A percentile compares a stretch with the other conserved stretches of the same genome.
Evolutionary conservation across 2,888 invertebrate species (phyloP).

Genomic region (Plemyria rubiginata): DNA sequence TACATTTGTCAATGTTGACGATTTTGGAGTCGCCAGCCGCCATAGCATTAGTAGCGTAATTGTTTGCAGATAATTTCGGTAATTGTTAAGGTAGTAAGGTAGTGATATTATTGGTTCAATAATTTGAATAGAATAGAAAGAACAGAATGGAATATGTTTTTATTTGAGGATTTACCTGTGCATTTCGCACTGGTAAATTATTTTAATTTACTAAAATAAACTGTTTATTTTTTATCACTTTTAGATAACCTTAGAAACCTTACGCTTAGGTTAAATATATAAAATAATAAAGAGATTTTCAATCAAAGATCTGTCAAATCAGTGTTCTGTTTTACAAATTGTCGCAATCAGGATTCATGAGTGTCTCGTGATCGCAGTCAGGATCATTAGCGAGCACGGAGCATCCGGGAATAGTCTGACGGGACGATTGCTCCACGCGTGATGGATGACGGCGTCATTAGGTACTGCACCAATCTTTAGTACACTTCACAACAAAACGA

Average conservation of each 20-base stretch:
- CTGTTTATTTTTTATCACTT: too few species aligned
- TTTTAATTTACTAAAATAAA: too few species aligned
- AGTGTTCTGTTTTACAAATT: conserved; percentile 63
- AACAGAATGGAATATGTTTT: too few species aligned
- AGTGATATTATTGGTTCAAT: too few species aligned
- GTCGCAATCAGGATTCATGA: conserved; percentile 69
- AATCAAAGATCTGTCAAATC: conserved; percentile 37
- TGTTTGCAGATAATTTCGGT: background rate
- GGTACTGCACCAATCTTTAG: conserved; percentile 52
- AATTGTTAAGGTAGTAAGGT: too few species aligned
- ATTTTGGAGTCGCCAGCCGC: background rate
- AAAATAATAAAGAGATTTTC: background rate
- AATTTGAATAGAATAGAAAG: too few species aligned
- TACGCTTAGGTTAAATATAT: too few species aligned
- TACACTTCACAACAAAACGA: conserved; percentile 59
- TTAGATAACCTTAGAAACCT: too few species aligned
- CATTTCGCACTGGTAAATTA: too few species aligned
- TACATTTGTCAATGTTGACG: conserved; percentile 6
- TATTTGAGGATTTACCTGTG: too few species aligned
- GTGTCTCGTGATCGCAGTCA: conserved; percentile 61
- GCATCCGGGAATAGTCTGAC: conserved; percentile 82
- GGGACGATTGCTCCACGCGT: conserved; percentile 78
- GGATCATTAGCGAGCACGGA: conserved; percentile 82
- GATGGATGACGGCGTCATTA: conserved; percentile 81
- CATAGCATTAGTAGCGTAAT: background rate